A percentile compares a stretch with the other conserved stretches of the same genome.
Evolutionary conservation across 2,113 vertebrate genomes (phyloP).

Genomic region (Charadrius vociferus): DNA sequence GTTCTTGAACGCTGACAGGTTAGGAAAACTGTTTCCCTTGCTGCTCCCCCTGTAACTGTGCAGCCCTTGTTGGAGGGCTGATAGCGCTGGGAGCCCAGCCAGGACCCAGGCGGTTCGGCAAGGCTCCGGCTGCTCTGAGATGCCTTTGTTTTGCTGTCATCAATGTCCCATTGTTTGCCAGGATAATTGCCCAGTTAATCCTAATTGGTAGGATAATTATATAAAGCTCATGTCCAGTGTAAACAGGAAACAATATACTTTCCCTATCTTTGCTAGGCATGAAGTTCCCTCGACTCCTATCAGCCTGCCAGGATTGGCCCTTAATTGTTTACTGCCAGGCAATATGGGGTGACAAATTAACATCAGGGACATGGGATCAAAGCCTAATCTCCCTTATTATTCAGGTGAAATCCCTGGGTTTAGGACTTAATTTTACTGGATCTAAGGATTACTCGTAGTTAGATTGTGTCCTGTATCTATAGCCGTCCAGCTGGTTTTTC

Average conservation of each 20-base stretch:
- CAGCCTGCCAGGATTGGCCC: not conserved
- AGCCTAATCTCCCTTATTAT: not conserved
- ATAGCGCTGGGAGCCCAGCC: not conserved
- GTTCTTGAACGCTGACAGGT: conserved; percentile 11
- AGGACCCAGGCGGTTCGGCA: not conserved
- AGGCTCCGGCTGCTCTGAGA: not conserved
- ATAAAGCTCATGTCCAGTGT: not conserved
- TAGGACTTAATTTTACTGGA: not conserved
- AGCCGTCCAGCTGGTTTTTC: not conserved
- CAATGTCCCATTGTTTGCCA: conserved; percentile 22
- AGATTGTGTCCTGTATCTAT: not conserved
- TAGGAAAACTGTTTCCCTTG: conserved; percentile 51
- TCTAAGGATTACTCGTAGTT: not conserved
- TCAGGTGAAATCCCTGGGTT: not conserved
- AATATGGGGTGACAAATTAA: not conserved
- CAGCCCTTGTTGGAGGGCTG: not conserved
- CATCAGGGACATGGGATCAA: not conserved
- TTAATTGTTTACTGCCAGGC: not conserved
- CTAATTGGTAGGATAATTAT: not conserved
- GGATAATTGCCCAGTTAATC: conserved; percentile 3
- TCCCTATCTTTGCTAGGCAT: not conserved
- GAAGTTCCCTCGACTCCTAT: not conserved
- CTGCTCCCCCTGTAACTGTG: not conserved
- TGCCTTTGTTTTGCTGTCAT: conserved; percentile 42
- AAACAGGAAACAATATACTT: conserved; percentile 36